Evolutionary conservation across 2,113 vertebrate genomes (phyloP), one percentile per base, ranked within the genome.

Genomic region (Rhipidura dahli): DNA sequence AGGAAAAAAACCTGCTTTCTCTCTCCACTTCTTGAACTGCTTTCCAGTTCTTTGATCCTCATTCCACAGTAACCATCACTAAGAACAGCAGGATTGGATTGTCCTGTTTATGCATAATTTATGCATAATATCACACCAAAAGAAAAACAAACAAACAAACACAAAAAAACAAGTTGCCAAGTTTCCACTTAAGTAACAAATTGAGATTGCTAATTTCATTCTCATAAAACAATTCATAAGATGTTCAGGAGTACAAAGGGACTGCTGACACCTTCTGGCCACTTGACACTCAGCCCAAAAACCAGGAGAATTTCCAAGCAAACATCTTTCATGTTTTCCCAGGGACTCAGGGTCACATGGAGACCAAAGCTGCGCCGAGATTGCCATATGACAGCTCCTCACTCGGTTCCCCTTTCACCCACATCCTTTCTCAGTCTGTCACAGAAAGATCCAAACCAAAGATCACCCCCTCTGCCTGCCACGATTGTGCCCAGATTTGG

Each of bases 251-350:
- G 72, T 10, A 87, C 44, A 76, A 63, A 96, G 91, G 53, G 81
- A 79, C 83, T 97, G 93, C 83, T 92, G 94, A 96, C 97, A 97
- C 94, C 97, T 97, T 87, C 96, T 97, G 97, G 97, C 42, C 86
- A 93, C 59, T 76, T 49, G 37, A 86, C 79, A 94, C 49, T 44
- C 71, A 78, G 44, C 21, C 65, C 37, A 90, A 78, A 89, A 70
- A n/a, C 5, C 79, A 83, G 53, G 31, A 88, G 9, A 10, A 81
- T 49, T 93, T 84, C 69, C 83, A 76, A 83, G 33, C 68, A 94
- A 88, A 71, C 35, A 68, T 76, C 64, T 65, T 76, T 65, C 44
- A 72, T 88, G 76, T 77, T 81, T 88, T 93, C 24, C 87, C 75
- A 92, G 8, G 72, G 76, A 28, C 71, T 71, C 47, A 24, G 83